Conservation (phyloP, 2,888 invertebrate genomes). For the Orthonychiurus folsomi region DNA sequence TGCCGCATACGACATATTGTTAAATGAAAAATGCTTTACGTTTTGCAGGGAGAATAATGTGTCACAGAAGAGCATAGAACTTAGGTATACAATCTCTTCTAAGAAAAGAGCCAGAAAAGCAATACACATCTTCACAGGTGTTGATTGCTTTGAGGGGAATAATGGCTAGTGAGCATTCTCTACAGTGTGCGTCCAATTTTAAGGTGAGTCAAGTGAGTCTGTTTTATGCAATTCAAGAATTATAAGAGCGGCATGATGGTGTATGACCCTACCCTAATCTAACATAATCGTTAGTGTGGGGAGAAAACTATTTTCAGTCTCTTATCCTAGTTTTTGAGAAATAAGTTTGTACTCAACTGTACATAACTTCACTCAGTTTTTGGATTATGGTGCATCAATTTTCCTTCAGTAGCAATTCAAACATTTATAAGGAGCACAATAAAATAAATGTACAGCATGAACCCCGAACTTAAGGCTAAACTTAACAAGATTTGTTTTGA, state of each 20-base stretch:
- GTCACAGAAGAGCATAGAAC: constrained; percentile 56
- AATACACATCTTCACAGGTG: constrained; percentile 60
- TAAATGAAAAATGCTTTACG: constrained; percentile 1
- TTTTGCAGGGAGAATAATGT: constrained; percentile 51
- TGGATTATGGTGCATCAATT: too few relatives aligned
- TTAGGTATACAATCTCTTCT: constrained; percentile 60
- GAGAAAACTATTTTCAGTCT: too few relatives aligned
- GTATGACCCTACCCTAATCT: too few relatives aligned
- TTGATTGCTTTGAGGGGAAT: constrained; percentile 47
- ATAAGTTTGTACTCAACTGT: background rate
- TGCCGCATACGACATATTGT: background rate
- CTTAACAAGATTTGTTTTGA: too few relatives aligned
- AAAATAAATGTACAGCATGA: too few relatives aligned
- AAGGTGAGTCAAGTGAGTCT: background rate
- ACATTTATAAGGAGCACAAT: too few relatives aligned
- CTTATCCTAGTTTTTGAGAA: background rate
- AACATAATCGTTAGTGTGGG: too few relatives aligned
- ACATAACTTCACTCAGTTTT: too few relatives aligned
- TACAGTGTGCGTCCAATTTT: background rate
- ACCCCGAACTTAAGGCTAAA: too few relatives aligned
- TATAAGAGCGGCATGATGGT: background rate
- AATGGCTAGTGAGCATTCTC: background rate
- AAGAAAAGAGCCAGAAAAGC: constrained; percentile 58
- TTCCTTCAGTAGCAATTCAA: too few relatives aligned
- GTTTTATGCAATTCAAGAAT: background rate